Percentiles rank a stretch among this genome's conserved stretches.
Conservation (phyloP, 2,113 vertebrate species). For the Menura novaehollandiae region DNA sequence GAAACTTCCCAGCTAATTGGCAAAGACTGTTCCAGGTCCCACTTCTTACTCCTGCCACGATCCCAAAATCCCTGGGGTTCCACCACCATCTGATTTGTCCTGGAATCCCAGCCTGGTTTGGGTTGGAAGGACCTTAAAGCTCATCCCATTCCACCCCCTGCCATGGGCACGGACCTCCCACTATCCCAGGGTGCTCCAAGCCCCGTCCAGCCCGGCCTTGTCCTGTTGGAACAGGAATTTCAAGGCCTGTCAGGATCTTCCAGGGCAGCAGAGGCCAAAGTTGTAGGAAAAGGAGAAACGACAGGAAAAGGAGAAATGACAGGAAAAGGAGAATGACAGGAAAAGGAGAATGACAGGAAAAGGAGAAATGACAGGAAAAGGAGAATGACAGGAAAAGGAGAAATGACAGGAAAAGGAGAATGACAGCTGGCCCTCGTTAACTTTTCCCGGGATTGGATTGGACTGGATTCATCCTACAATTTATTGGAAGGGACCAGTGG, state of each 20-base stretch:
- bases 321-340: too few relatives aligned
- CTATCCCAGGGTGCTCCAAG: not conserved
- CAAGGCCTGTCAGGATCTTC: not conserved
- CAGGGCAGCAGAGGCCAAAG: not conserved
- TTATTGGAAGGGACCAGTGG: not conserved
- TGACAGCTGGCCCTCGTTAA: not conserved
- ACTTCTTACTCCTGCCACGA: not conserved
- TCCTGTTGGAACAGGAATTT: not conserved
- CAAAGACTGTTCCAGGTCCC: not conserved
- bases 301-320: not conserved
- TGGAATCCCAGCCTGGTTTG: not conserved
- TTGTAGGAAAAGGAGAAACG: not conserved
- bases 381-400: not conserved
- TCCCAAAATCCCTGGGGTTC: not conserved
- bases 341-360: too few relatives aligned
- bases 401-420: not conserved
- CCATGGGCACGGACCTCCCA: not conserved
- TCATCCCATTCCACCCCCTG: not conserved
- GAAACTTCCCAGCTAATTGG: not conserved
- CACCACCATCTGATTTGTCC: not conserved
- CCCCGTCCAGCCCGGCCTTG: not conserved
- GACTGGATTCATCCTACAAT: not conserved
- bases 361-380: too few relatives aligned
- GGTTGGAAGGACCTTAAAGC: not conserved
- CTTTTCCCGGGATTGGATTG: not conserved